A percentile compares a stretch with the other conserved stretches of the same genome.
Conservation (phyloP, 2,888 invertebrate species). For the Rhopalosiphum nymphaeae region DNA sequence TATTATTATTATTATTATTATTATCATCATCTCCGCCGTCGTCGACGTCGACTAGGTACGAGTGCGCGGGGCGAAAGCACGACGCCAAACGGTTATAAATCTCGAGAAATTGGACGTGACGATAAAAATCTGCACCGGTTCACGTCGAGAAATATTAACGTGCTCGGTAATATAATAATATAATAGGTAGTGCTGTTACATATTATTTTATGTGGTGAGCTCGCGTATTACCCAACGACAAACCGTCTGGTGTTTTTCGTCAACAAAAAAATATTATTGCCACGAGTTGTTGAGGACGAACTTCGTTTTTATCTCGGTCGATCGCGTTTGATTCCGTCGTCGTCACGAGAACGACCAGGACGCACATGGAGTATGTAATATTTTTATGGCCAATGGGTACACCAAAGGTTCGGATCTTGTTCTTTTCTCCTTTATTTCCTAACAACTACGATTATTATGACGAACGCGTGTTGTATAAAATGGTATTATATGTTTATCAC, state of each 20-base stretch:
- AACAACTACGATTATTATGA: not conserved
- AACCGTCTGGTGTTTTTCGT: not conserved
- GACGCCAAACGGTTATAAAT: slow-evolving; percentile 41
- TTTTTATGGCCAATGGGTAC: not conserved
- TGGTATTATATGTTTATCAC: not conserved
- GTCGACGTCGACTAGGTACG: not conserved
- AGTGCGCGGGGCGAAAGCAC: not conserved
- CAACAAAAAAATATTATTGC: not conserved
- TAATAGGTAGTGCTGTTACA: slow-evolving; percentile 3
- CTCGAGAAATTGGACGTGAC: slow-evolving; percentile 53
- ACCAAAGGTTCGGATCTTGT: not conserved
- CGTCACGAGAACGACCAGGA: not conserved
- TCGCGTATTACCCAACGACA: not conserved
- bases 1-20: not conserved
- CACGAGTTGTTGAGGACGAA: not conserved
- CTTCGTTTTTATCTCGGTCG: not conserved
- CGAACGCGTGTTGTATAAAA: not conserved
- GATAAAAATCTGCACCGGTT: slow-evolving; percentile 63
- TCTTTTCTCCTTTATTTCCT: not conserved
- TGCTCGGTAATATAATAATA: not conserved
- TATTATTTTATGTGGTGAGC: not conserved
- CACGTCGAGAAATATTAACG: slow-evolving; percentile 34
- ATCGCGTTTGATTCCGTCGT: slow-evolving; percentile 5
- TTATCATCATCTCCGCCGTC: not conserved
- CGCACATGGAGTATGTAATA: not conserved